Evolutionary conservation across 2,113 vertebrate species (phyloP), one percentile per base, ranked within the genome.

Genomic region (Neogobius melanostomus): DNA sequence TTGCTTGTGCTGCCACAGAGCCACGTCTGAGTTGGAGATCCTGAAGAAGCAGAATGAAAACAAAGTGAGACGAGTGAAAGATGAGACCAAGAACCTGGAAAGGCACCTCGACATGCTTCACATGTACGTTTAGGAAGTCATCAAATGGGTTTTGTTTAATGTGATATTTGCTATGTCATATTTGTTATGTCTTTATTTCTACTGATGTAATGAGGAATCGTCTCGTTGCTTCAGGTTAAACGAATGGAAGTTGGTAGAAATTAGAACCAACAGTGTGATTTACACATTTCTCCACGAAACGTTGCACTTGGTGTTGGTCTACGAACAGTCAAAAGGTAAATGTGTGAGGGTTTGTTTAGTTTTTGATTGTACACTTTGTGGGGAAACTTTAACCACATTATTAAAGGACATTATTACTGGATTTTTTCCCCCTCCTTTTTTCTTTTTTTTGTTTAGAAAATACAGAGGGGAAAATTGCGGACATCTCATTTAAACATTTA

Each of bases 241-340:
- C 53, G 93, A 94, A 75, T 94, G 92, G 91, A 87, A 71, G 66
- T 42, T 92, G 10, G 66, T 8, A 60, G 72, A 79, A 47, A 76
- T 51, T 16, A 77, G 7, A 0, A 77, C 85, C 64, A 71, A 71
- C 69, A 42, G 54, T 47, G 43, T 60, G 0, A 7, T 82, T 48
- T 92, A 86, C 85, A 80, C 84, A 0, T 92, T 92, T 14, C 91
- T 94, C 49, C 28, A 93, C 15, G 71, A 83, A 6, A 91, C 92
- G 47, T 8, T 93, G 44, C 64, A 75, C 17, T 75, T 94, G 11
- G 74, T 90, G 68, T 28, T 94, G 75, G 60, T 70, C 42, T 82
- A 80, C 52, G 74, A 89, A 66, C 74, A 80, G 11, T n/a, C 43
- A 8, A 21, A 68, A 17, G 89, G 91, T 92, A 79, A 74, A 36